Evolutionary conservation across 2,113 vertebrate genomes (phyloP), one percentile per base, ranked within the genome.

Genomic region (Callithrix jacchus): DNA sequence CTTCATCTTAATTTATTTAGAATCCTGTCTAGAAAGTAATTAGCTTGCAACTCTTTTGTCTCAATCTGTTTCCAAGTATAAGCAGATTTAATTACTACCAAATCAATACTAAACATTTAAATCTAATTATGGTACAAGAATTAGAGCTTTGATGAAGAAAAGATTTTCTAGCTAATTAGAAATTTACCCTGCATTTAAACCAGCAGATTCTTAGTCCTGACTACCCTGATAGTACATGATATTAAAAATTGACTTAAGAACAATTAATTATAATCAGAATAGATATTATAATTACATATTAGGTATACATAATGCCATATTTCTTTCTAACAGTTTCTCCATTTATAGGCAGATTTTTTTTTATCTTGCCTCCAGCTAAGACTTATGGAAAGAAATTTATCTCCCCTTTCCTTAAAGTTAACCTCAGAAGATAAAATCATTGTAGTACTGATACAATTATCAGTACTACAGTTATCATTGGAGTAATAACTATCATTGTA

Each of bases 41-140:
- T 92, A 94, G 91, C 35, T 23, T 58, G 92, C 79, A 89, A 92
- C 68, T 95, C 89, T 68, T 96, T 97, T 97, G 76, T 97, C 85
- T 97, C 93, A 97, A 93, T 90, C n/a, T 97, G 88, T 79, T 58
- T 84, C 58, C 91, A 96, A 97, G 97, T 95, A 42, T 66, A 98
- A 95, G 35, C 85, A 97, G 93, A 97, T 93, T 95, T 96, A 97
- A 98, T 98, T 98, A 94, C 88, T 92, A 93, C 40, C 90, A 97
- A 97, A 97, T 98, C 97, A 96, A 98, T 97, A 95, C 97, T 98
- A 93, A 96, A 68, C 79, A 95, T 97, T 97, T 96, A 96, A 97
- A 94, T 87, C 87, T 98, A 97, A 98, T 98, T 98, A 97, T 88
- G 96, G 83, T 66, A 89, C 42, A 97, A 91, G 52, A 97, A 96